Percentiles rank a stretch among this genome's conserved stretches.
These are phyloP conservation scores for Caenorhabditis plicata DNA, from an alignment of 2,888 invertebrate species.

Conservation along the genomic window DNA sequence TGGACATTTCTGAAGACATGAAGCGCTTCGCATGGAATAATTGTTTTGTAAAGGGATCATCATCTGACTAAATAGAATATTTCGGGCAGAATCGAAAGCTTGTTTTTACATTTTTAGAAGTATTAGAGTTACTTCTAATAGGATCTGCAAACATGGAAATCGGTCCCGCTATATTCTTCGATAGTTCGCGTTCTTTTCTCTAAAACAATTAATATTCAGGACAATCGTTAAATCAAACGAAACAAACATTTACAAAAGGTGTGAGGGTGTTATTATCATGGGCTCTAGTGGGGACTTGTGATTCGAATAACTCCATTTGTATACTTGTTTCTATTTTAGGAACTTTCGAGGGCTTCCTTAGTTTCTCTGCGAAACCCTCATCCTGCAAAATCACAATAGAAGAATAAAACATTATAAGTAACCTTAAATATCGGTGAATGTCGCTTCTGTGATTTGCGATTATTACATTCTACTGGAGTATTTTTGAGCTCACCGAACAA, in stretches of 20 bases:
- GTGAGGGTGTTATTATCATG: conserved; percentile 13
- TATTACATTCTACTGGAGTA: too few relatives aligned
- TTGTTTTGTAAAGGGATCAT: too few relatives aligned
- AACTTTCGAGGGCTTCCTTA: too few relatives aligned
- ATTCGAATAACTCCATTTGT: conserved; percentile 8
- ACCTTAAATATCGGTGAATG: too few relatives aligned
- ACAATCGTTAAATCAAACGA: background rate
- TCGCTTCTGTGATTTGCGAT: too few relatives aligned
- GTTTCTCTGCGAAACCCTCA: too few relatives aligned
- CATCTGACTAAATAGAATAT: too few relatives aligned
- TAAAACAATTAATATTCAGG: conserved; percentile 1
- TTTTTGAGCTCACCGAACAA: conserved; percentile 15
- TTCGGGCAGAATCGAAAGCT: background rate
- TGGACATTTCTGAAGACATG: too few relatives aligned
- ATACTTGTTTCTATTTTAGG: conserved; percentile 1
- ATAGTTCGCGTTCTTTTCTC: conserved; percentile 18
- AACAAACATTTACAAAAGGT: conserved; percentile 18
- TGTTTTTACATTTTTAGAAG: too few relatives aligned
- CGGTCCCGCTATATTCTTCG: background rate
- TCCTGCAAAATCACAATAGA: too few relatives aligned
- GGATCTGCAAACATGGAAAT: conserved; percentile 13
- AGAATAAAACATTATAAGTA: too few relatives aligned
- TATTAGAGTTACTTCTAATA: conserved; percentile 5
- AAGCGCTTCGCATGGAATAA: too few relatives aligned
- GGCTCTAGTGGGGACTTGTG: conserved; percentile 13